phyloP scores from a whole-genome alignment of 2,888 invertebrate species.

The Lysandra coridon region DNA sequence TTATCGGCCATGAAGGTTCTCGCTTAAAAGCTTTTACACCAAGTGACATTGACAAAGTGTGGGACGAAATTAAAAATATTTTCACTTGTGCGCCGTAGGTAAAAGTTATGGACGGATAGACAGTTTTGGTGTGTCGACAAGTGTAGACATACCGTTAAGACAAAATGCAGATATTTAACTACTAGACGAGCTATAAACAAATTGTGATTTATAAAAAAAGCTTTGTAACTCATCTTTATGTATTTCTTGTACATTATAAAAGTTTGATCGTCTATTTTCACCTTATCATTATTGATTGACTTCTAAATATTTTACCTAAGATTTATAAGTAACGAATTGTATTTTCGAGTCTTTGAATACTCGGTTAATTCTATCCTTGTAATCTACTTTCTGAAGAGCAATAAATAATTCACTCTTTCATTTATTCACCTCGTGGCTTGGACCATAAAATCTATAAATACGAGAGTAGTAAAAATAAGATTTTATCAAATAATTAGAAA shows the following conservation, averaged over 20 bases:
- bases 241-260: too few species aligned
- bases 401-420: too few species aligned
- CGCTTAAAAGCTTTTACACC: slow-evolving; percentile 16
- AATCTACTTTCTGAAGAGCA: not conserved
- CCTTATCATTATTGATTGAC: too few species aligned
- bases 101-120: not conserved
- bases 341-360: too few species aligned
- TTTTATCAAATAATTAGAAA: not conserved
- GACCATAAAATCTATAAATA: not conserved
- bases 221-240: too few species aligned
- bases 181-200: too few species aligned
- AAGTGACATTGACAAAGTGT: slow-evolving; percentile 23
- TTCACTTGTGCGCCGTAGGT: slow-evolving; percentile 7
- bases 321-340: too few species aligned
- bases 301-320: too few species aligned
- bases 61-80: slow-evolving; percentile 19
- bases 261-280: too few species aligned
- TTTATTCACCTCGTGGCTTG: not conserved
- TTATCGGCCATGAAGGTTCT: slow-evolving; percentile 15
- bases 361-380: not conserved
- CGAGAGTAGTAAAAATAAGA: not conserved
- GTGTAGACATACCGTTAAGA: not conserved
- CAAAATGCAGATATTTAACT: too few species aligned
- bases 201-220: too few species aligned
- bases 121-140: not conserved